These are phyloP conservation scores for Drosophila rubida DNA, from an alignment of 2,888 invertebrate species.

Conservation along the genomic window DNA sequence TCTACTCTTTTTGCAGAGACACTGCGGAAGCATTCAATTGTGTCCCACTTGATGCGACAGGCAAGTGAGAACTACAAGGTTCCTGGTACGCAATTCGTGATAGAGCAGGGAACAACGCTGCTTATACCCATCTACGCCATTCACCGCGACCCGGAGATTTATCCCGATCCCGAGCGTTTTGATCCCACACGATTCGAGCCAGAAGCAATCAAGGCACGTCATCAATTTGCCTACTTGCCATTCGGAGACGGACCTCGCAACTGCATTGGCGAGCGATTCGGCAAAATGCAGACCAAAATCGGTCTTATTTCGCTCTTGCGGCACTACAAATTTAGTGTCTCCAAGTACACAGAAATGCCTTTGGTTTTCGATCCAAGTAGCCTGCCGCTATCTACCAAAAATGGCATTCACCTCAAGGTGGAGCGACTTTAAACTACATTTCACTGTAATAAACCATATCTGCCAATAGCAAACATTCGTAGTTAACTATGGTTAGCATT, in stretches of 20 bases:
- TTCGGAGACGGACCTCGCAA: conserved; percentile 82
- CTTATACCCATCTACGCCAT: conserved; percentile 84
- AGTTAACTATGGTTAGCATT: too few species aligned
- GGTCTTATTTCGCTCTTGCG: conserved; percentile 63
- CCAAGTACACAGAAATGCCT: conserved; percentile 47
- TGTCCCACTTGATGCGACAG: conserved; percentile 85
- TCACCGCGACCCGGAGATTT: conserved; percentile 85
- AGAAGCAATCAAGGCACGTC: conserved; percentile 78
- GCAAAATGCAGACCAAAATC: conserved; percentile 78
- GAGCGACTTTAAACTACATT: conserved; percentile 29
- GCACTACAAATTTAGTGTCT: conserved; percentile 43
- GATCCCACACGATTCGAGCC: conserved; percentile 38
- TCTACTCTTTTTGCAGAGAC: conserved; percentile 85
- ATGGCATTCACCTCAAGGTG: conserved; percentile 62
- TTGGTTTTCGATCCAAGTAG: conserved; percentile 21
- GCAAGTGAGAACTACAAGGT: conserved; percentile 85
- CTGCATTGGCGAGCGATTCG: conserved; percentile 81
- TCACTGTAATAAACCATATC: too few species aligned
- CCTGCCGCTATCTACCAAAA: conserved; percentile 25
- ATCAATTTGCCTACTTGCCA: conserved; percentile 76
- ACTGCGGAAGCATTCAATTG: conserved; percentile 86
- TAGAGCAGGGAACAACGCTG: conserved; percentile 82
- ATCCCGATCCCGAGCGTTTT: conserved; percentile 31
- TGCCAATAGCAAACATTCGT: too few species aligned
- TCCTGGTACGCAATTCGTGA: conserved; percentile 84